phyloP scores from a whole-genome alignment of 2,888 invertebrate species.

The Cheiracanthium punctorium region DNA sequence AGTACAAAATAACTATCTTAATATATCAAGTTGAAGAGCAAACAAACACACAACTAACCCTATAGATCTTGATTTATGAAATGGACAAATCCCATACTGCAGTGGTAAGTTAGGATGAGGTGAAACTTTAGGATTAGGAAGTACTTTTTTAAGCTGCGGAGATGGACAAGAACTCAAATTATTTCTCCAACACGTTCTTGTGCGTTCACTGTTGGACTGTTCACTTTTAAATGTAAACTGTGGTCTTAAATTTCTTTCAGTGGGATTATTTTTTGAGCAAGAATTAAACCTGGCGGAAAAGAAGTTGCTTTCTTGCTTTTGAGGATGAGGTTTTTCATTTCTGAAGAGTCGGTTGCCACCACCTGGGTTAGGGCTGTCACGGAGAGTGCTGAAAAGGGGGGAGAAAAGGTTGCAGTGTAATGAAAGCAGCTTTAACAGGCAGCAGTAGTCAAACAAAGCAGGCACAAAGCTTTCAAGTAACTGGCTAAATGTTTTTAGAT shows the following conservation, averaged over 20 bases:
- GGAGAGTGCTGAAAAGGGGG: slow-evolving; percentile 66
- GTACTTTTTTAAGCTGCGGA: slow-evolving; percentile 31
- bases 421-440: slow-evolving; percentile 34
- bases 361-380: slow-evolving; percentile 75
- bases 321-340: slow-evolving; percentile 43
- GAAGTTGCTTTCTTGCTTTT: slow-evolving; percentile 32
- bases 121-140: slow-evolving; percentile 40
- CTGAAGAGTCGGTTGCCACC: slow-evolving; percentile 72
- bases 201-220: slow-evolving; percentile 25
- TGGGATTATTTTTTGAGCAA: slow-evolving; percentile 39
- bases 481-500: no score
- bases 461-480: no score
- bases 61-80: slow-evolving; percentile 76
- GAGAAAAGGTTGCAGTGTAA: slow-evolving; percentile 40
- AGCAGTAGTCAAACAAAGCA: slow-evolving; percentile 12
- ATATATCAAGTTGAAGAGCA: no score
- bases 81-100: slow-evolving; percentile 76
- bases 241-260: slow-evolving; percentile 12
- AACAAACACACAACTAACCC: slow-evolving; percentile 75
- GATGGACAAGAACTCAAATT: slow-evolving; percentile 3
- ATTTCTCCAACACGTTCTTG: slow-evolving; percentile 32
- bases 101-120: slow-evolving; percentile 72
- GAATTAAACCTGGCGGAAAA: slow-evolving; percentile 29
- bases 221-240: slow-evolving; percentile 40
- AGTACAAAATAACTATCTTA: no score